Base-by-base conservation (phyloP, 1,140 invertebrate species). In the Pseudobourletiella spinata region DNA sequence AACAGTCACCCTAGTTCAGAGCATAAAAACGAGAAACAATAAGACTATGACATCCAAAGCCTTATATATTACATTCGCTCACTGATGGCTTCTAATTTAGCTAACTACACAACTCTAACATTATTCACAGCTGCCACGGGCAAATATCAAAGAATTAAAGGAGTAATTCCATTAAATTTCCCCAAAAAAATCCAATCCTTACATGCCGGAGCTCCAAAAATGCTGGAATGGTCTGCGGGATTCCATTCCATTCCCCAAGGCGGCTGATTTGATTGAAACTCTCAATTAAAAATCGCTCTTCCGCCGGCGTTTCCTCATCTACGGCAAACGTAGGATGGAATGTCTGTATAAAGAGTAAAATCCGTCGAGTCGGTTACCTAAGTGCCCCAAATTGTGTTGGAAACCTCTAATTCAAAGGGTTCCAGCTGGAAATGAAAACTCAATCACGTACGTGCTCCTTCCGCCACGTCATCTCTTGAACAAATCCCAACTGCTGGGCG, bases 191-290 rank as follows among this genome's bases (percentile, higher is more conserved):
- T 54, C 30, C 26, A 51, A 46, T 61, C 43, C 64, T 65, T 58
- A 70, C 69, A 63, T 65, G 61, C 62, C 56, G 25, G 22, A 70
- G 39, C 28, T 52, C 61, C 22, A 69, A 26, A 15, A 66, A 77
- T 60, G 77, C 74, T 50, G 75, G 73, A 63, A 68, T 77, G 32
- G 70, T 79, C 20, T 77, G 70, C 57, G 68, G 73, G 46, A 69
- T 46, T 16, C 64, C 64, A 32, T 30, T 52, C 46, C 61, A 61
- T 29, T 66, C 62, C 0, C 61, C 61, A 3, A 66, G 16, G 52
- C 61, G 51, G 46, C 57, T 61, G 26, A 66, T 63, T 15, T 35
- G 42, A 43, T 63, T 64, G 4, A 66, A 44, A 18, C 57, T 51
- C 48, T 63, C 43, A 28, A 66, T 55, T 42, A 57, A 52, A 26